phyloP scores from a whole-genome alignment of 2,888 invertebrate genomes.

The Nezara viridula region DNA sequence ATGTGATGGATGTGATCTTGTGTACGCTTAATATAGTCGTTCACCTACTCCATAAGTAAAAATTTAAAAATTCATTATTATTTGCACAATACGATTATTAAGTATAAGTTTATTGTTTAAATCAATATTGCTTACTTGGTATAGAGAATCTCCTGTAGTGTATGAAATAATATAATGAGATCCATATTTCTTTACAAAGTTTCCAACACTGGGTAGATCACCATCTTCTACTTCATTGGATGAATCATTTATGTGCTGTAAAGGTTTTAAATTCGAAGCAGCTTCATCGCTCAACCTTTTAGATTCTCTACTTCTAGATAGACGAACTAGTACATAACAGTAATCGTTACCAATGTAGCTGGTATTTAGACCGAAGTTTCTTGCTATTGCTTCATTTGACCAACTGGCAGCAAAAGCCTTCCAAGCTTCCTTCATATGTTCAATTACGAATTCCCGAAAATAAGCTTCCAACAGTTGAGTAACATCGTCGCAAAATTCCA shows the following conservation, averaged over 20 bases:
- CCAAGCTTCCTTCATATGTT: slow-evolving; percentile 88
- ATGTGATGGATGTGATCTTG: no score
- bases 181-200: slow-evolving; percentile 86
- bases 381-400: slow-evolving; percentile 84
- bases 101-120: neutral
- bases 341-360: slow-evolving; percentile 78
- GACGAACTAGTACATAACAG: slow-evolving; percentile 80
- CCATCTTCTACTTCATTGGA: slow-evolving; percentile 78
- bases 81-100: neutral
- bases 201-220: slow-evolving; percentile 81
- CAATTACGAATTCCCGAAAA: slow-evolving; percentile 88
- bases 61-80: no score
- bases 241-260: slow-evolving; percentile 78
- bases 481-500: slow-evolving; percentile 93
- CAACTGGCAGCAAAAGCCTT: slow-evolving; percentile 89
- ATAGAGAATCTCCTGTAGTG: slow-evolving; percentile 89
- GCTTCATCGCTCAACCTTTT: slow-evolving; percentile 73
- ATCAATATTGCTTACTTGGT: slow-evolving; percentile 76
- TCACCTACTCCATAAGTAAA: no score
- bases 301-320: slow-evolving; percentile 82
- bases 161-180: slow-evolving; percentile 90
- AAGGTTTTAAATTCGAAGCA: slow-evolving; percentile 64
- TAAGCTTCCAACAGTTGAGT: slow-evolving; percentile 88
- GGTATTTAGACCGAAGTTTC: slow-evolving; percentile 81
- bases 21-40: no score